These are phyloP conservation scores for Kryptolebias ocellatus DNA, from an alignment of 2,797 vertebrate species.

Conservation along the genomic window DNA sequence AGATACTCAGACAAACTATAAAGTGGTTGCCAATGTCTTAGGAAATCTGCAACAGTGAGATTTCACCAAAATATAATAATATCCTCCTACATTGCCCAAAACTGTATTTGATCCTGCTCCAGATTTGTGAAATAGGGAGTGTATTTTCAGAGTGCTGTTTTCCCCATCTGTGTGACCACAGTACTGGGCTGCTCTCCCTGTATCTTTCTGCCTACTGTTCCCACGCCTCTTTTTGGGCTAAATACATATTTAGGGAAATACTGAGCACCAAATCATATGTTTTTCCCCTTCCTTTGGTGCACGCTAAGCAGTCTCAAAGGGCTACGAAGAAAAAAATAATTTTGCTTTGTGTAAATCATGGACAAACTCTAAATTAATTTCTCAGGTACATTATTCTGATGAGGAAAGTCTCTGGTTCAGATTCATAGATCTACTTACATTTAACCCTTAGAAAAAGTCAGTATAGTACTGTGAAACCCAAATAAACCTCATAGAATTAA, in stretches of 20 bases:
- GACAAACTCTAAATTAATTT: constrained; percentile 45
- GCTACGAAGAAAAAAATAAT: constrained; percentile 13
- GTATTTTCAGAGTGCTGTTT: constrained; percentile 79
- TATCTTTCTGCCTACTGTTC: constrained; percentile 67
- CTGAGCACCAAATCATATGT: constrained; percentile 71
- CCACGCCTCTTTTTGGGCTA: constrained; percentile 77
- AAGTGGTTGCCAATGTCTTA: constrained; percentile 9
- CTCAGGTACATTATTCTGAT: constrained; percentile 1
- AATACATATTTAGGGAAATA: constrained; percentile 78
- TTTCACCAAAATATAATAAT: constrained; percentile 47
- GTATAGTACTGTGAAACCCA: constrained; percentile 8
- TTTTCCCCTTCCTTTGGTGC: constrained; percentile 38
- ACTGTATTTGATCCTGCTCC: constrained; percentile 58
- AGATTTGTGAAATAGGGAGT: constrained; percentile 72
- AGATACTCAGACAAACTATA: background rate
- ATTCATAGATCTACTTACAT: constrained; percentile 6
- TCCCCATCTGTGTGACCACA: constrained; percentile 80
- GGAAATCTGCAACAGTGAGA: constrained; percentile 11
- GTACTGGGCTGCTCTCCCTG: constrained; percentile 66
- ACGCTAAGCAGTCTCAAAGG: constrained; percentile 36
- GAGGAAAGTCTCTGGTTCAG: background rate
- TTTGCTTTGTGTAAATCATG: constrained; percentile 16
- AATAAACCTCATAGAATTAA: constrained; percentile 2
- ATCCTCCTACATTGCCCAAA: constrained; percentile 50
- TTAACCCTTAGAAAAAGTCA: constrained; percentile 16